phyloP scores from a whole-genome alignment of 2,113 vertebrate genomes.

The Dascyllus trimaculatus region DNA sequence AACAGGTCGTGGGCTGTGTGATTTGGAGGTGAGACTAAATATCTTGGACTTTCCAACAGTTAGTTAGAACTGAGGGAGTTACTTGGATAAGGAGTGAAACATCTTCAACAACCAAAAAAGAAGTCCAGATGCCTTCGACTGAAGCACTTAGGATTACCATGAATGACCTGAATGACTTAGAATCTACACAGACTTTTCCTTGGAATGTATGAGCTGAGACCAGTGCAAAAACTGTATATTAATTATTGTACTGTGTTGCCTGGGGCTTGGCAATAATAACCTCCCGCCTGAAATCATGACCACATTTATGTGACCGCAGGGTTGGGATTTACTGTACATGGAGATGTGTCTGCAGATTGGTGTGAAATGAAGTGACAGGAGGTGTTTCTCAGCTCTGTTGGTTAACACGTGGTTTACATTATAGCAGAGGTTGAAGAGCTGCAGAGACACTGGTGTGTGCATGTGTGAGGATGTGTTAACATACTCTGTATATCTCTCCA shows the following conservation, averaged over 20 bases:
- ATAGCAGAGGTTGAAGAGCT: slow-evolving; percentile 8
- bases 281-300: not conserved
- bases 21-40: too few species aligned
- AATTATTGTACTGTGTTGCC: not conserved
- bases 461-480: slow-evolving; percentile 16
- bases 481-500: slow-evolving; percentile 4
- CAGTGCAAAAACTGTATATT: too few species aligned
- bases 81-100: too few species aligned
- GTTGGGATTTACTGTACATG: not conserved
- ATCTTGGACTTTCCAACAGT: too few species aligned
- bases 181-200: too few species aligned
- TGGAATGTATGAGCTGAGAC: too few species aligned
- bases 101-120: too few species aligned
- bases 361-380: slow-evolving; percentile 12
- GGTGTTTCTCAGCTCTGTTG: not conserved
- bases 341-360: slow-evolving; percentile 7
- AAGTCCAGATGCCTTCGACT: too few species aligned
- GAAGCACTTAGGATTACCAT: too few species aligned
- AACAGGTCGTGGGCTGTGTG: too few species aligned
- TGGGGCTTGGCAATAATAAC: not conserved
- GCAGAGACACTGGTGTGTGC: slow-evolving; percentile 17
- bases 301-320: not conserved
- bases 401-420: slow-evolving; percentile 37
- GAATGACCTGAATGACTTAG: too few species aligned
- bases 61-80: too few species aligned